phyloP scores from a whole-genome alignment of 2,888 invertebrate species.

The Pseudococcus viburni region DNA sequence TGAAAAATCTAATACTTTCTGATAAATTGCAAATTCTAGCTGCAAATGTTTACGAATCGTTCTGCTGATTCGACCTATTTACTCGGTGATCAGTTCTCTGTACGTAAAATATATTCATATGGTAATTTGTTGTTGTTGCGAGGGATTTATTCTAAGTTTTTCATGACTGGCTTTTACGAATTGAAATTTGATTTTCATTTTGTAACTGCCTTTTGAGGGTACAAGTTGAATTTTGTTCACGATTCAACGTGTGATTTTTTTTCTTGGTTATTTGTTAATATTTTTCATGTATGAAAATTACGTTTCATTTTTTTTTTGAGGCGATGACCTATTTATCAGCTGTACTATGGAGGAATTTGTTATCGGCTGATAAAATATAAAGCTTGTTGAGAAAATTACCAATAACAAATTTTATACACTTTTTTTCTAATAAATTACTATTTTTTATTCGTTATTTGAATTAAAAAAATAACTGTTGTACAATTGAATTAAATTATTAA shows the following conservation, averaged over 20 bases:
- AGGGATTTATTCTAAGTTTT: neutral
- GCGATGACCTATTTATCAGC: neutral
- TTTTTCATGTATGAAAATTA: neutral
- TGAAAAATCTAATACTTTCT: slow-evolving; percentile 47
- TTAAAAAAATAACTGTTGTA: neutral
- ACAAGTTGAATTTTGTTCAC: neutral
- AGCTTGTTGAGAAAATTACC: neutral
- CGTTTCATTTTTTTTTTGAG: neutral
- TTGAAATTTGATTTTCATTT: neutral
- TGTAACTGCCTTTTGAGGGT: neutral
- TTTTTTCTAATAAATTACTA: slow-evolving; percentile 21
- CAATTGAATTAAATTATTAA: neutral
- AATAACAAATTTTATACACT: neutral
- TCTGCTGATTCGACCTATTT: slow-evolving; percentile 6
- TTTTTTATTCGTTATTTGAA: slow-evolving; percentile 6
- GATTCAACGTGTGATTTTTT: slow-evolving; percentile 19
- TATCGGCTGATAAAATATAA: neutral
- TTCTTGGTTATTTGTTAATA: slow-evolving; percentile 8
- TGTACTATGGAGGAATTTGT: neutral
- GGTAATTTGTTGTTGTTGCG: neutral
- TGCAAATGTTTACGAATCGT: slow-evolving; percentile 63
- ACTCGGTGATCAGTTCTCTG: neutral
- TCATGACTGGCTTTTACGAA: neutral
- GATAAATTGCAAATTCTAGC: slow-evolving; percentile 58
- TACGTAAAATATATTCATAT: neutral